phyloP scores from a whole-genome alignment of 1,140 invertebrate genomes.

The Drosophila virilis region DNA sequence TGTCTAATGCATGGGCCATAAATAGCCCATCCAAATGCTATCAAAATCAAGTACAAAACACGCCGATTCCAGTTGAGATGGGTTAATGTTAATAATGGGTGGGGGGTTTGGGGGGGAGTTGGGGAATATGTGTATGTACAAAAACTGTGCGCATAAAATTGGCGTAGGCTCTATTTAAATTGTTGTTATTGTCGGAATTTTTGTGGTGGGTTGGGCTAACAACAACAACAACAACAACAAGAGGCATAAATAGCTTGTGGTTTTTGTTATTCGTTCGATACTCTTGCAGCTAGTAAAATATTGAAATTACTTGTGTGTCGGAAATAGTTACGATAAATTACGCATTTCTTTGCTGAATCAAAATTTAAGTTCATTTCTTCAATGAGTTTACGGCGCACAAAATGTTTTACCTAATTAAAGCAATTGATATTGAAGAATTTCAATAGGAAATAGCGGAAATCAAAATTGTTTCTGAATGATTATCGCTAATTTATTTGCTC shows the following conservation, averaged over 20 bases:
- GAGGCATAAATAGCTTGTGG: constrained; percentile 18
- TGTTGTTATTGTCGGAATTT: constrained; percentile 28
- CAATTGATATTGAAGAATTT: too few species aligned
- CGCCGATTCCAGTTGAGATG: constrained; percentile 31
- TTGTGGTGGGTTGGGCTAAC: constrained; percentile 41
- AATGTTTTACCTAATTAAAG: too few species aligned
- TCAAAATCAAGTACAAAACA: constrained; percentile 74
- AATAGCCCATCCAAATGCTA: constrained; percentile 31
- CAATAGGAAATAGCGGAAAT: too few species aligned
- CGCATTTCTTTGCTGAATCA: too few species aligned
- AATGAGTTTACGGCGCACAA: too few species aligned
- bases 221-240: constrained; percentile 35
- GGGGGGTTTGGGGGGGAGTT: neutral
- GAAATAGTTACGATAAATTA: neutral
- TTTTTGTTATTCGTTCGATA: constrained; percentile 18
- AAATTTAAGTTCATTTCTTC: too few species aligned
- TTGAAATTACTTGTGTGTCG: constrained; percentile 3
- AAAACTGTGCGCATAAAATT: constrained; percentile 52
- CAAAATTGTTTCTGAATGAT: too few species aligned
- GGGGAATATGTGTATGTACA: constrained; percentile 12
- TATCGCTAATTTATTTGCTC: too few species aligned
- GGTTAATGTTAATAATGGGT: constrained; percentile 27
- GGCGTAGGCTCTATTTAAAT: constrained; percentile 37
- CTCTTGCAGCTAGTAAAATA: constrained; percentile 20
- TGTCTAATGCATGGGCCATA: constrained; percentile 19